Evolutionary conservation across 2,888 invertebrate species (phyloP).

Genomic region (Trimorus sp.): DNA sequence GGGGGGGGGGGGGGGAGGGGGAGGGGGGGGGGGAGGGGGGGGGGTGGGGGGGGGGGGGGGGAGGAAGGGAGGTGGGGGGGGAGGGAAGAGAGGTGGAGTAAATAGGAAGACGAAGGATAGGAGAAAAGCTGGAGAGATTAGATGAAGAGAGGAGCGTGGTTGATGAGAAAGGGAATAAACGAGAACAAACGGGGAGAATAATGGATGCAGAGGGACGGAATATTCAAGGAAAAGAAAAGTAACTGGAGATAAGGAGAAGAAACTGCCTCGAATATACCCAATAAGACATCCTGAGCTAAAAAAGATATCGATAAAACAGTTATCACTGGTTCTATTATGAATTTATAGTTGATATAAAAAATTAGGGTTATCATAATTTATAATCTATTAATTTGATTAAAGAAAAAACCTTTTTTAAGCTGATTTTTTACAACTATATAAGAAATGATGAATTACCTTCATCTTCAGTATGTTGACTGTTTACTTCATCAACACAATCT

Average conservation of each 20-base stretch:
- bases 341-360: too few species aligned
- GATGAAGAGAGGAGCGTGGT: slow-evolving; percentile 83
- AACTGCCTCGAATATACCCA: slow-evolving; percentile 85
- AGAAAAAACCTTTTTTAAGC: too few species aligned
- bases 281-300: slow-evolving; percentile 82
- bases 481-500: slow-evolving; percentile 86
- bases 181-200: slow-evolving; percentile 78
- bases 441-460: slow-evolving; percentile 77
- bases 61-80: too few species aligned
- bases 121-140: slow-evolving; percentile 83
- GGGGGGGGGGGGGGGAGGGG: too few species aligned
- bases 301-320: background rate
- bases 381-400: too few species aligned
- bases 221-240: slow-evolving; percentile 82
- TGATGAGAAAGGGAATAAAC: slow-evolving; percentile 80
- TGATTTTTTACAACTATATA: slow-evolving; percentile 20
- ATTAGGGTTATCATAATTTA: too few species aligned
- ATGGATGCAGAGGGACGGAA: slow-evolving; percentile 76
- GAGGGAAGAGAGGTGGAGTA: too few species aligned
- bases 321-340: too few species aligned
- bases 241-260: slow-evolving; percentile 81
- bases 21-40: too few species aligned
- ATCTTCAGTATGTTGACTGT: slow-evolving; percentile 83
- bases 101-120: slow-evolving; percentile 82
- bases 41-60: too few species aligned